phyloP scores from a whole-genome alignment of 1,140 invertebrate species.

The Gryon sp. region DNA sequence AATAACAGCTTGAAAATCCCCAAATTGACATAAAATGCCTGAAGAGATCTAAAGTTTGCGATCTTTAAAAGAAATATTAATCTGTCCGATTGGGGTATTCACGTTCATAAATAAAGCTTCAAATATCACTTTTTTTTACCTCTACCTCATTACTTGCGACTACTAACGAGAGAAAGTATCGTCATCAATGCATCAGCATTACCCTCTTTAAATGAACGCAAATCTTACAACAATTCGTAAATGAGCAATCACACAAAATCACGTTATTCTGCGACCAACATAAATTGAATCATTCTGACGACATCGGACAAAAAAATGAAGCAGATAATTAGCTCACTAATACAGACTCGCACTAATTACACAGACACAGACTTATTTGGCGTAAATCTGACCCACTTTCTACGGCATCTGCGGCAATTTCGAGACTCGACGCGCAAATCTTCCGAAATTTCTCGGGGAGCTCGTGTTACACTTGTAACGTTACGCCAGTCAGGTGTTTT shows the following conservation, averaged over 20 bases:
- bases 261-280: too few relatives aligned
- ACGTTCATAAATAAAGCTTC: slow-evolving; percentile 28
- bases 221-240: too few relatives aligned
- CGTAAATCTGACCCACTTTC: slow-evolving; percentile 56
- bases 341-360: slow-evolving; percentile 20
- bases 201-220: neutral
- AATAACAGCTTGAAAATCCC: too few relatives aligned
- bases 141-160: slow-evolving; percentile 38
- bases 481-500: slow-evolving; percentile 39
- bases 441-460: slow-evolving; percentile 41
- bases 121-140: slow-evolving; percentile 10
- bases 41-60: too few relatives aligned
- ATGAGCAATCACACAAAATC: neutral
- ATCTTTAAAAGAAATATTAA: too few relatives aligned
- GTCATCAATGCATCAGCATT: slow-evolving; percentile 13
- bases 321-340: slow-evolving; percentile 1
- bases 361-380: too few relatives aligned
- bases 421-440: slow-evolving; percentile 21
- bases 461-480: slow-evolving; percentile 50
- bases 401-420: slow-evolving; percentile 48
- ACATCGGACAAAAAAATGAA: slow-evolving; percentile 5
- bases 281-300: too few relatives aligned
- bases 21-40: too few relatives aligned
- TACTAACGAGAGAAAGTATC: slow-evolving; percentile 59
- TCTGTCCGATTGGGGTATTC: slow-evolving; percentile 3